These are phyloP conservation scores for Channallabes apus DNA, from an alignment of 2,797 vertebrate species.

Conservation along the genomic window DNA sequence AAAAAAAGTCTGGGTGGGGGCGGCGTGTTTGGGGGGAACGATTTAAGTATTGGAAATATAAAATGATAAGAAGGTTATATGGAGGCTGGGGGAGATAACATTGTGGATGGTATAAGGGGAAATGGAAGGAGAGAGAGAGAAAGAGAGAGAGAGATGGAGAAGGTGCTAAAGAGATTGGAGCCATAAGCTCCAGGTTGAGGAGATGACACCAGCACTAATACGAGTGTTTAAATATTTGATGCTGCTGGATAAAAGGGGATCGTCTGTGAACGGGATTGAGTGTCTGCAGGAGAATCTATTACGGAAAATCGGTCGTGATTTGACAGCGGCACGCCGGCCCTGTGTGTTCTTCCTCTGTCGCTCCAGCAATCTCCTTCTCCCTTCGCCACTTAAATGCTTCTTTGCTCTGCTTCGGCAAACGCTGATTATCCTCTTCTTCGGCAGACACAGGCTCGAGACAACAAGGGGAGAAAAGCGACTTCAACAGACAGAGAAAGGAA, in stretches of 20 bases:
- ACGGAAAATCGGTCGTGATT: constrained; percentile 94
- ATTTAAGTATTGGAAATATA: constrained; percentile 83
- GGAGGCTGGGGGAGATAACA: constrained; percentile 91
- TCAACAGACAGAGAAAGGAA: constrained; percentile 32
- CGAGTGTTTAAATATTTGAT: constrained; percentile 99
- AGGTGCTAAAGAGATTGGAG: constrained; percentile 73
- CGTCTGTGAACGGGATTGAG: constrained; percentile 99
- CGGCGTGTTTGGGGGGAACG: constrained; percentile 35
- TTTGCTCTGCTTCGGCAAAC: constrained; percentile 91
- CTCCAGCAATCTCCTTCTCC: constrained; percentile 83
- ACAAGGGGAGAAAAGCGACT: constrained; percentile 35
- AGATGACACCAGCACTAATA: constrained; percentile 92
- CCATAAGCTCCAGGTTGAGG: constrained; percentile 84
- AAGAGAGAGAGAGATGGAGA: constrained; percentile 64
- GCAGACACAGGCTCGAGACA: constrained; percentile 60
- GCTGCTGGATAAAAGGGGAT: constrained; percentile 99
- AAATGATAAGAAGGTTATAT: constrained; percentile 86
- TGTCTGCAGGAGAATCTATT: constrained; percentile 99
- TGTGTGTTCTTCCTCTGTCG: constrained; percentile 92
- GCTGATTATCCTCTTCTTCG: constrained; percentile 88
- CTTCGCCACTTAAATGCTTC: constrained; percentile 89
- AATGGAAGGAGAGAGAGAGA: constrained; percentile 63
- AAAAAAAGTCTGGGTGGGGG: constrained; percentile 45
- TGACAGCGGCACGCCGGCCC: constrained; percentile 86
- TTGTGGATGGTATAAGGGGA: constrained; percentile 87